Evolutionary conservation across 2,888 invertebrate species (phyloP), one percentile per base, ranked within the genome.

Genomic region (Caenorhabditis sp.): DNA sequence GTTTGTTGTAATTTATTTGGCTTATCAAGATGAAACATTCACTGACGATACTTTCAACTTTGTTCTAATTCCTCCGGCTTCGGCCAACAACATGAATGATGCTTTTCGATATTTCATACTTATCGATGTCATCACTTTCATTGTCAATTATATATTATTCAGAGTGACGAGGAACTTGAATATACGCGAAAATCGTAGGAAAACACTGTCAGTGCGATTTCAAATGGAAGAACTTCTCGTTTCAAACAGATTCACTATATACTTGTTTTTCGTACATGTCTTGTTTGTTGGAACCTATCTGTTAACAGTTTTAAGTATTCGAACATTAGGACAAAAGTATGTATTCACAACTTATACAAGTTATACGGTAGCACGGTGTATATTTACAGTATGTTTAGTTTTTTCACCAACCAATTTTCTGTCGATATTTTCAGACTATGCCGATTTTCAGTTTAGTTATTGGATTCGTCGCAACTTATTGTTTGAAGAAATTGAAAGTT

Each of bases 151-250:
- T 5, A 23, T 60, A n/a, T 43, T 69, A 17, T 21, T 64, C 5
- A 64, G 43, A 26, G 10, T 57, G 23, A 69, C 26, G 19, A 57
- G 17, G 0, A 19, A n/a, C 19, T 26, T 69, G 55, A 63, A 26
- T 1, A n/a, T 58, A 37, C 62, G 63, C 55, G 51, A 19, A 19
- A 23, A 21, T 23, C 57, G 64, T 57, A 60, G 69, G 2, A 14
- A 21, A 12, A 19, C 60, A 1, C 36, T 69, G 4, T 60, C 69
- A 10, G 37, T 43, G 12, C 69, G 69, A 24, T 69, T 24, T 21
- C 64, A 69, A 57, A 61, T 69, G 60, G 69, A 69, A 43, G 64
- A 69, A 51, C 63, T 64, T 37, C 55, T 69, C n/a, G 14, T 58
- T 23, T 64, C 69, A 12, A 64, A 63, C 1, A 60, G 49, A 27